Evolutionary conservation across 2,888 invertebrate species (phyloP).

Genomic region (Acanthococcus lagerstroemiae): DNA sequence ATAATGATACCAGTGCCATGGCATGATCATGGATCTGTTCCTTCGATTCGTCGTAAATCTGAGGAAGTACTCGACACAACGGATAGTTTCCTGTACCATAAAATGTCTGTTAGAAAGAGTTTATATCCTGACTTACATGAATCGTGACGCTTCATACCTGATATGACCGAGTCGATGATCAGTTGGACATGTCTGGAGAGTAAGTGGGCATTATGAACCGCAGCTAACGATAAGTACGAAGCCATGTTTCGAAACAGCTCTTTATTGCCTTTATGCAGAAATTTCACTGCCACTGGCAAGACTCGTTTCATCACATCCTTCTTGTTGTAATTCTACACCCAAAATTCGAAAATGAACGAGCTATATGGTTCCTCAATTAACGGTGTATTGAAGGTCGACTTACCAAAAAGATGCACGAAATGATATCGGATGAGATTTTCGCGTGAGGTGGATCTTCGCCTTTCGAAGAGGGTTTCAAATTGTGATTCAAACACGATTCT

Average conservation of each 20-base stretch:
- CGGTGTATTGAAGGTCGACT: neutral
- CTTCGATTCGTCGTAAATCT: slow-evolving; percentile 78
- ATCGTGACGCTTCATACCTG: slow-evolving; percentile 48
- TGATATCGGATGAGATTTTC: slow-evolving; percentile 89
- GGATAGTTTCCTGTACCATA: slow-evolving; percentile 65
- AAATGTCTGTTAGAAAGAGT: neutral
- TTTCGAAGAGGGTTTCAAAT: slow-evolving; percentile 63
- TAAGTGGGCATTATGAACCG: slow-evolving; percentile 77
- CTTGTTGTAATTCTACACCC: slow-evolving; percentile 62
- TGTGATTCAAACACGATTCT: slow-evolving; percentile 80
- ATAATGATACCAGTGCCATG: slow-evolving; percentile 64
- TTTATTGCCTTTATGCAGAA: slow-evolving; percentile 78
- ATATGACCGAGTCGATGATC: slow-evolving; percentile 81
- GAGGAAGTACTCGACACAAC: slow-evolving; percentile 75
- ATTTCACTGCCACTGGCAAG: slow-evolving; percentile 82
- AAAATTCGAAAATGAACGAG: slow-evolving; percentile 37
- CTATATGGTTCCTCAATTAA: neutral
- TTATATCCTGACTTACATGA: too few relatives aligned
- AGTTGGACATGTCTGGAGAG: slow-evolving; percentile 78
- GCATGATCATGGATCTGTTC: slow-evolving; percentile 78
- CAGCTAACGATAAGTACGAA: slow-evolving; percentile 82
- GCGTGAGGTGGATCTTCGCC: slow-evolving; percentile 92
- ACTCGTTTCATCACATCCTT: slow-evolving; percentile 69
- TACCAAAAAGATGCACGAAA: slow-evolving; percentile 88
- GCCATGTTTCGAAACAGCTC: slow-evolving; percentile 84